phyloP scores from a whole-genome alignment of 2,113 vertebrate genomes.

The Amphiprion ocellaris region DNA sequence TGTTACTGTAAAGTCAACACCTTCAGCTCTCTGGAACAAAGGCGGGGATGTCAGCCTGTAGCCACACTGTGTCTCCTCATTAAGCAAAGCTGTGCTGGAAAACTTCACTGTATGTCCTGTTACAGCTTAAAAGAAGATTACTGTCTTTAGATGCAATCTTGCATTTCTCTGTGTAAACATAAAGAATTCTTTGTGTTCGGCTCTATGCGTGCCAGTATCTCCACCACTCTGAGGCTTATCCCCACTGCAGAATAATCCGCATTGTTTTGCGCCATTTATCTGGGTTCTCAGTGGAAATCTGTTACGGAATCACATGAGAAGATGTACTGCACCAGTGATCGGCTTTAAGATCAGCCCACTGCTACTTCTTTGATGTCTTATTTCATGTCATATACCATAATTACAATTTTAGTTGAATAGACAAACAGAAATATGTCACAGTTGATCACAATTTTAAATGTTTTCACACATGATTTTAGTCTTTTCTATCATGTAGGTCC shows the following conservation, averaged over 20 bases:
- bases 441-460: no score
- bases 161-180: slow-evolving; percentile 43
- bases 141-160: slow-evolving; percentile 36
- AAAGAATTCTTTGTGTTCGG: slow-evolving; percentile 40
- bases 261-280: slow-evolving; percentile 38
- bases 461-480: no score
- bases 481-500: no score
- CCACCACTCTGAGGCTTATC: slow-evolving; percentile 36
- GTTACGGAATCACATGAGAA: slow-evolving; percentile 38
- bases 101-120: slow-evolving; percentile 16
- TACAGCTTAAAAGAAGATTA: slow-evolving; percentile 42
- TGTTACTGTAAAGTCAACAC: slow-evolving; percentile 29
- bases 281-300: slow-evolving; percentile 26
- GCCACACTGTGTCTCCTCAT: background rate
- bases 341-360: slow-evolving; percentile 3
- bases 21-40: background rate
- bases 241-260: slow-evolving; percentile 34
- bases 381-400: background rate
- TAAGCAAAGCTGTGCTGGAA: background rate
- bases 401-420: background rate
- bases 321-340: slow-evolving; percentile 16
- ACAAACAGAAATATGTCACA: no score
- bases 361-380: background rate
- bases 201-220: slow-evolving; percentile 12
- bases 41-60: background rate